phyloP scores from a whole-genome alignment of 35 echinoderm and acorn worm species.

The Diadema setosum region DNA sequence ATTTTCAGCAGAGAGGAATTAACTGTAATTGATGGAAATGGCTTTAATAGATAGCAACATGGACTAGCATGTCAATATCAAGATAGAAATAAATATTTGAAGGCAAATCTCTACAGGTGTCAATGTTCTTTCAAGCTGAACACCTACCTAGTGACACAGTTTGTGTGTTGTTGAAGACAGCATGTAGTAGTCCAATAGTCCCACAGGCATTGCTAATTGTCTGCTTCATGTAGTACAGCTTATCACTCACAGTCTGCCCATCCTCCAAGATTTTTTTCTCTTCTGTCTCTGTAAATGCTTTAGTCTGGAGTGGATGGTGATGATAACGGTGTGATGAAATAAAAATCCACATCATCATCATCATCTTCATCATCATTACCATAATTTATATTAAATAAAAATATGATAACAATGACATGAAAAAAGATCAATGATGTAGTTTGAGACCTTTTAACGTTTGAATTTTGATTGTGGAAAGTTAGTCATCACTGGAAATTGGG shows the following conservation, averaged over 20 bases:
- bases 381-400: not conserved
- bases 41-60: too few relatives aligned
- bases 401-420: not conserved
- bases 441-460: too few relatives aligned
- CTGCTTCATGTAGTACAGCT: constrained; percentile 96
- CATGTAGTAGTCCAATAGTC: constrained; percentile 89
- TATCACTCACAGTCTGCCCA: constrained; percentile 54
- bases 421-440: too few relatives aligned
- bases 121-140: not conserved
- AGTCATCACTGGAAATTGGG: too few relatives aligned
- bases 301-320: not conserved
- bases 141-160: constrained; percentile 41
- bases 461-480: too few relatives aligned
- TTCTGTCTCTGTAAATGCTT: constrained; percentile 7
- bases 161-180: constrained; percentile 72
- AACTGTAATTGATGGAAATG: too few relatives aligned
- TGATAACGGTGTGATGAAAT: not conserved
- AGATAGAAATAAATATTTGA: too few relatives aligned
- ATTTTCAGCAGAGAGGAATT: too few relatives aligned
- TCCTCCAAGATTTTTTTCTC: constrained; percentile 65
- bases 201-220: constrained; percentile 96
- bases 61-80: too few relatives aligned
- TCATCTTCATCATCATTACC: not conserved
- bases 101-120: too few relatives aligned
- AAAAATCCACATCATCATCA: not conserved